Evolutionary conservation across 2,888 invertebrate genomes (phyloP).

Genomic region (Pelosia muscerda): DNA sequence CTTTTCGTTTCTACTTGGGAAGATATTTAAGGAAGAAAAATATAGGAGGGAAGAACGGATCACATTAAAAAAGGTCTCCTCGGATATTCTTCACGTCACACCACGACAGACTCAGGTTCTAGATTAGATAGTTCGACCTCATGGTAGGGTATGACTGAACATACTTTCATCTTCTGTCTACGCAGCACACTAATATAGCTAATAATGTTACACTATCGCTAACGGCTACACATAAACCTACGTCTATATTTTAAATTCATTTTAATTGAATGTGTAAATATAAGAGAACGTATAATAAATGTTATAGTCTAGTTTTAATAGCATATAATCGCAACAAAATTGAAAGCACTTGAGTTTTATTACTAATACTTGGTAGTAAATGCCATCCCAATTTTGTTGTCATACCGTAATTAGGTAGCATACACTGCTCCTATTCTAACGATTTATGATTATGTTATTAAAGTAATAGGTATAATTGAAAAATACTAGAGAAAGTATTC

Average conservation of each 20-base stretch:
- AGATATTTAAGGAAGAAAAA: background rate
- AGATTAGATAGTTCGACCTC: no score
- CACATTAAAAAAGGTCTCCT: no score
- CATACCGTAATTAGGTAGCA: slow-evolving; percentile 61
- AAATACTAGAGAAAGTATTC: slow-evolving; percentile 50
- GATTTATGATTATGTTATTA: slow-evolving; percentile 60
- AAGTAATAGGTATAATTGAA: slow-evolving; percentile 64
- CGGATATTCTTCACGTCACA: no score
- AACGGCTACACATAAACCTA: background rate
- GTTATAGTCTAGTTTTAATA: slow-evolving; percentile 21
- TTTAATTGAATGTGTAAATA: slow-evolving; percentile 13
- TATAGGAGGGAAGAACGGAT: background rate
- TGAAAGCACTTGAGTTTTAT: slow-evolving; percentile 24
- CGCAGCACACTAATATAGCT: no score
- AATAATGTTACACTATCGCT: background rate
- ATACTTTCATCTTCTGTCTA: background rate
- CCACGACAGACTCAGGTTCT: no score
- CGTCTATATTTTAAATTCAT: background rate
- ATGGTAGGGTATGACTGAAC: no score
- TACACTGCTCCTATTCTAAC: slow-evolving; percentile 59
- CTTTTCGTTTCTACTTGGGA: background rate
- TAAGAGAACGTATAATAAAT: slow-evolving; percentile 11
- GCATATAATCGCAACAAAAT: slow-evolving; percentile 18
- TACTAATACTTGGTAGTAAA: slow-evolving; percentile 24
- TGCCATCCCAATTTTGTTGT: slow-evolving; percentile 59